A percentile compares a stretch with the other conserved stretches of the same genome.
Evolutionary conservation across 2,888 invertebrate genomes (phyloP).

Genomic region (Pocota personata): DNA sequence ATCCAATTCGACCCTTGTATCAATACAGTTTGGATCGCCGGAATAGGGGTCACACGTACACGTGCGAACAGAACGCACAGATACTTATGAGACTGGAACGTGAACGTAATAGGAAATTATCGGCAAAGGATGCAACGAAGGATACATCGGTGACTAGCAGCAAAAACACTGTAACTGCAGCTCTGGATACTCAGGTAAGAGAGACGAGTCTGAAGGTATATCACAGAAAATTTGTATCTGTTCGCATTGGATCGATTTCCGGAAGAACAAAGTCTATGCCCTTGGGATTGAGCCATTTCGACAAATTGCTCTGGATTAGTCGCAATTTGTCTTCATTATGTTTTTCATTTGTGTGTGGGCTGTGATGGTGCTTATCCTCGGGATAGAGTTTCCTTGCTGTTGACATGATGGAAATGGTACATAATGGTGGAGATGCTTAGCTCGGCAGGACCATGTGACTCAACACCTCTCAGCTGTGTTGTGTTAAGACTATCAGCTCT

Average conservation of each 20-base stretch:
- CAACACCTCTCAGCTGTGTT: not conserved
- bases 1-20: slow-evolving; percentile 81
- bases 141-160: slow-evolving; percentile 29
- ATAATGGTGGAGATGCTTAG: not conserved
- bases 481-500: not conserved
- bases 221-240: not conserved
- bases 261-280: not conserved
- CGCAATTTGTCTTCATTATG: slow-evolving; percentile 62
- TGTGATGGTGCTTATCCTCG: not conserved
- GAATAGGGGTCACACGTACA: slow-evolving; percentile 83
- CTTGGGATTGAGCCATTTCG: slow-evolving; percentile 5
- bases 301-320: slow-evolving; percentile 41
- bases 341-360: not conserved
- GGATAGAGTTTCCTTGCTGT: not conserved
- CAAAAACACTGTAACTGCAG: slow-evolving; percentile 61
- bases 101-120: slow-evolving; percentile 81
- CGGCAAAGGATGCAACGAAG: slow-evolving; percentile 66
- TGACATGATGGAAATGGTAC: not conserved
- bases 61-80: slow-evolving; percentile 84
- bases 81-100: slow-evolving; percentile 83
- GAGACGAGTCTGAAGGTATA: not conserved
- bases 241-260: not conserved
- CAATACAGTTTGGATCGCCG: slow-evolving; percentile 84
- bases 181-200: slow-evolving; percentile 77
- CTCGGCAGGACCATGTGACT: slow-evolving; percentile 6